These are phyloP conservation scores for Drosophila differens DNA, from an alignment of 2,888 invertebrate species.

Conservation along the genomic window DNA sequence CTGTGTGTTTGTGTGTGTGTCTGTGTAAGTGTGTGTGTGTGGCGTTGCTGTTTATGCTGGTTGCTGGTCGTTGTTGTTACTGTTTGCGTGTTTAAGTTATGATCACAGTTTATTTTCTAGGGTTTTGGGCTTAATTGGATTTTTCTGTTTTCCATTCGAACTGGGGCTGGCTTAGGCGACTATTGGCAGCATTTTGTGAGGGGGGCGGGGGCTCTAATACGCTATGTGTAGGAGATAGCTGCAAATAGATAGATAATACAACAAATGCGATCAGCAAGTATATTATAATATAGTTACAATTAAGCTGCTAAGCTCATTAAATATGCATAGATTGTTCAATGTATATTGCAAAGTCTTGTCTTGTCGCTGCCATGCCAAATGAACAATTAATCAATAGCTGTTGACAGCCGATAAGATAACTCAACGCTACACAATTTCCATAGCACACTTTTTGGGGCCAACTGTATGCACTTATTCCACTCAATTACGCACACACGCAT, in stretches of 20 bases:
- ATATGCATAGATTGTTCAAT: constrained; percentile 10
- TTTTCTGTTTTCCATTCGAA: constrained; percentile 15
- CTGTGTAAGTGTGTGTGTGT: constrained; percentile 22
- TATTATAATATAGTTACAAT: constrained; percentile 34
- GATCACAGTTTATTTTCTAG: constrained; percentile 73
- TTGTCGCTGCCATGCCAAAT: constrained; percentile 31
- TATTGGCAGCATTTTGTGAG: constrained; percentile 73
- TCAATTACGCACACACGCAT: constrained; percentile 30
- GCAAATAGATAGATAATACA: constrained; percentile 33
- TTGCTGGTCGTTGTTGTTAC: constrained; percentile 51
- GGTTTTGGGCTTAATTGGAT: constrained; percentile 43
- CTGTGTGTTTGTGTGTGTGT: constrained; percentile 19
- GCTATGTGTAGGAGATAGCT: constrained; percentile 39
- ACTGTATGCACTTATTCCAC: constrained; percentile 31
- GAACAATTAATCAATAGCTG: constrained; percentile 55
- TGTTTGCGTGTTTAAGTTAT: constrained; percentile 65
- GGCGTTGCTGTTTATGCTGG: constrained; percentile 36
- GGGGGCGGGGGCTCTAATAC: constrained; percentile 30
- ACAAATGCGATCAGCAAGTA: constrained; percentile 31
- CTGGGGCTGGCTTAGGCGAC: constrained; percentile 61
- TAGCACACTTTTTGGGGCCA: constrained; percentile 58
- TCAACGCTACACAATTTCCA: constrained; percentile 7
- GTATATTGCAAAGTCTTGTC: background rate
- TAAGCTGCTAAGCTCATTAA: constrained; percentile 26
- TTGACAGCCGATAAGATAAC: constrained; percentile 65